Evolutionary conservation across 1,140 invertebrate genomes (phyloP).

Genomic region (Reticulitermes speratus): DNA sequence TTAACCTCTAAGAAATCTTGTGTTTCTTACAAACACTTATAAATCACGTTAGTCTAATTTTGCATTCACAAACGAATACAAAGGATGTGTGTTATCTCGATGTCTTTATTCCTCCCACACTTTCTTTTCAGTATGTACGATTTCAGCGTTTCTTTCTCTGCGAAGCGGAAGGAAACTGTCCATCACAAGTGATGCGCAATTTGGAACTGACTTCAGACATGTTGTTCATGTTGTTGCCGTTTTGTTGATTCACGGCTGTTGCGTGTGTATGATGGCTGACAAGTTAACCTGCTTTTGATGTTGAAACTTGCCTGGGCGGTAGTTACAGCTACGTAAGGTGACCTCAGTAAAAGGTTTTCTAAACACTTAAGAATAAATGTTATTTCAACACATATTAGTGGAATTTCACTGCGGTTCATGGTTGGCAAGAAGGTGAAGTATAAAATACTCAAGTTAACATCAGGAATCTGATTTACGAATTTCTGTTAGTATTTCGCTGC

Average conservation of each 20-base stretch:
- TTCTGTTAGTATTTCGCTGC: too few species aligned
- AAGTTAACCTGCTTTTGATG: neutral
- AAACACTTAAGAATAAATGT: too few species aligned
- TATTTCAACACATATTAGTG: too few species aligned
- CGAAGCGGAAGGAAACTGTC: conserved; percentile 2
- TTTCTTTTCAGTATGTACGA: neutral
- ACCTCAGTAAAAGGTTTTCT: too few species aligned
- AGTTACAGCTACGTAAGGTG: too few species aligned
- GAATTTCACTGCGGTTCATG: too few species aligned
- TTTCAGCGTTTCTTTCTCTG: too few species aligned
- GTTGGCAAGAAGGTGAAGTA: too few species aligned
- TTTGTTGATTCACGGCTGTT: too few species aligned
- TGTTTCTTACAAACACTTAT: neutral
- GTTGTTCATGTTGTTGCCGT: neutral
- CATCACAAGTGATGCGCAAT: neutral
- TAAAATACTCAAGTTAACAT: too few species aligned
- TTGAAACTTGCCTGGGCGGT: neutral
- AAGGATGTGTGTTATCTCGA: neutral
- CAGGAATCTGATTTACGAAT: too few species aligned
- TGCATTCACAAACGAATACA: neutral
- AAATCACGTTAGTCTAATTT: conserved; percentile 1
- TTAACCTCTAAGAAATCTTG: too few species aligned
- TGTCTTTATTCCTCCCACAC: neutral
- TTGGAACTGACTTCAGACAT: neutral
- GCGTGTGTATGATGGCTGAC: neutral